Conservation (phyloP, 2,888 invertebrate genomes). For the Drosophila macrospina region DNA sequence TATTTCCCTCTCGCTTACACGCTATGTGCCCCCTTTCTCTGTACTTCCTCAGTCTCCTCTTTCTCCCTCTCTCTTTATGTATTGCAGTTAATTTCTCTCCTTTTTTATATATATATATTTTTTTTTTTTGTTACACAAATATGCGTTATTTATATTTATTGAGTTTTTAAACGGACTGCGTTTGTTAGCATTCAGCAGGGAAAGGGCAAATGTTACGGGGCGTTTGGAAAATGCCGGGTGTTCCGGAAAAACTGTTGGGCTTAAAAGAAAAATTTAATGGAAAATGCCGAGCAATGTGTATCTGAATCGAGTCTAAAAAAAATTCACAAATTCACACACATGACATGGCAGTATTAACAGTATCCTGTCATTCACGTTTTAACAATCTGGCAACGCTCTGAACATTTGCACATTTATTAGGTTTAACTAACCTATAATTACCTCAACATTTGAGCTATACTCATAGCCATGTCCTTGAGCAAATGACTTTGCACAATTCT, state of each 20-base stretch:
- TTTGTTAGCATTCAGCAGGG: slow-evolving; percentile 12
- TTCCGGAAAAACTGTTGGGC: slow-evolving; percentile 4
- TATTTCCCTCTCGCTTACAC: not conserved
- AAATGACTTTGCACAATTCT: too few species aligned
- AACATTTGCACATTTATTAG: not conserved
- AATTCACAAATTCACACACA: not conserved
- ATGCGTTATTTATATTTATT: slow-evolving; percentile 63
- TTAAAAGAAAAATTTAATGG: slow-evolving; percentile 29
- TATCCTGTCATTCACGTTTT: too few species aligned
- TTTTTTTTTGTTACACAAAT: slow-evolving; percentile 35
- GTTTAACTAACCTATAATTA: not conserved
- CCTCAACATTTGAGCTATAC: too few species aligned
- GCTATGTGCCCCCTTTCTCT: not conserved
- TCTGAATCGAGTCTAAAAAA: slow-evolving; percentile 8
- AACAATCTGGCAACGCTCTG: slow-evolving; percentile 10
- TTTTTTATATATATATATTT: too few species aligned
- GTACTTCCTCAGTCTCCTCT: not conserved
- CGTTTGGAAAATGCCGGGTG: not conserved
- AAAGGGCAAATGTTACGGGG: too few species aligned
- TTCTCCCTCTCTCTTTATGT: not conserved
- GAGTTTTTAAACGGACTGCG: slow-evolving; percentile 34
- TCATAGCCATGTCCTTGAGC: too few species aligned
- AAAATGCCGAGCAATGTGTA: slow-evolving; percentile 8
- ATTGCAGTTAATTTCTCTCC: slow-evolving; percentile 19
- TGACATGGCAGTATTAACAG: slow-evolving; percentile 13